A percentile compares a stretch with the other conserved stretches of the same genome.
phyloP scores from a whole-genome alignment of 2,113 vertebrate genomes.

The Ciconia maguari region DNA sequence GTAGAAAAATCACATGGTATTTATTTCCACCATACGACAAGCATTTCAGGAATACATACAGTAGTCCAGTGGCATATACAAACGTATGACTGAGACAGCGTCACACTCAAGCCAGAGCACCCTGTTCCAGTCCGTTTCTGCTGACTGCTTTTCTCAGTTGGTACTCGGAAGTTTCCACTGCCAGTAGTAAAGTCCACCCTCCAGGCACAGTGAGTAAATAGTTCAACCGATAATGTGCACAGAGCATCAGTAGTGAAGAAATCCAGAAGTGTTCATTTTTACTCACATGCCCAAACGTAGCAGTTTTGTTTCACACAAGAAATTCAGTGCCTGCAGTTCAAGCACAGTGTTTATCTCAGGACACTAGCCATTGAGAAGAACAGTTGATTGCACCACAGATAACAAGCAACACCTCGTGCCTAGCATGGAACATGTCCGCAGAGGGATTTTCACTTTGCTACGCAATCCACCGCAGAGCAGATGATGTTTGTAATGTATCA shows the following conservation, averaged over 20 bases:
- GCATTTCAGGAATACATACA: slow-evolving; percentile 14
- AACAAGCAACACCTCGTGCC: slow-evolving; percentile 54
- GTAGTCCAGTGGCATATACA: slow-evolving; percentile 30
- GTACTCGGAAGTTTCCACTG: slow-evolving; percentile 19
- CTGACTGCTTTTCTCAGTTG: background rate
- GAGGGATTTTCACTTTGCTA: background rate
- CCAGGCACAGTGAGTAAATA: slow-evolving; percentile 37
- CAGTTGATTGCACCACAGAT: slow-evolving; percentile 56
- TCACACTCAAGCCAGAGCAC: slow-evolving; percentile 35
- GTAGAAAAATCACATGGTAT: background rate
- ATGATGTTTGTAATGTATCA: background rate
- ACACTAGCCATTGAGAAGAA: slow-evolving; percentile 46
- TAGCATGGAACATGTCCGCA: slow-evolving; percentile 13
- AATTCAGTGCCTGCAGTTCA: slow-evolving; percentile 39
- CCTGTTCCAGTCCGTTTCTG: slow-evolving; percentile 51
- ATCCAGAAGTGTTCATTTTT: slow-evolving; percentile 8
- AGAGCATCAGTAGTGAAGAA: slow-evolving; percentile 73
- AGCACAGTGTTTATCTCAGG: slow-evolving; percentile 36
- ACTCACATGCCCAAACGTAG: slow-evolving; percentile 40
- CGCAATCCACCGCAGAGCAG: background rate
- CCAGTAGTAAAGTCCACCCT: slow-evolving; percentile 29
- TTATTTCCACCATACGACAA: slow-evolving; percentile 11
- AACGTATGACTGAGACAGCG: background rate
- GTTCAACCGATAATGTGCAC: background rate
- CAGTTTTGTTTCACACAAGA: slow-evolving; percentile 15